Base-by-base conservation (phyloP, 2,113 vertebrate genomes). In the Paradisaea rubra region DNA sequence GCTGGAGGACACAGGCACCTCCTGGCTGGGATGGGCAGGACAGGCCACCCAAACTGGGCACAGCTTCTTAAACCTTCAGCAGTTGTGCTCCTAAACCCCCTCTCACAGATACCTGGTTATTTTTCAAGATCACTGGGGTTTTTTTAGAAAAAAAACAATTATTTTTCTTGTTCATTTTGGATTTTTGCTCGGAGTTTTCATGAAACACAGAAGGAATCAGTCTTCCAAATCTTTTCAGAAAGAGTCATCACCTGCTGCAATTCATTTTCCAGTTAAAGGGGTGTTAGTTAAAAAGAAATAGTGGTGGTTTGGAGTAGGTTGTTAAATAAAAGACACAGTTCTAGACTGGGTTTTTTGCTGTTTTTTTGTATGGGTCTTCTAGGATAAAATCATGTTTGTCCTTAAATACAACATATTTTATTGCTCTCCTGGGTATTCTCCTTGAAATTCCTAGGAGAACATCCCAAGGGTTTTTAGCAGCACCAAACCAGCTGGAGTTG, bases 321-420 rank as follows among this genome's bases (percentile, higher is more conserved):
- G 27, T 44, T 70, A 45, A 80, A 56, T 45, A 44, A 86, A 72
- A 73, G 5, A 27, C 8, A 22, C 1, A 15, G 14, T n/a, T 65
- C 19, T 27, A 42, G 17, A 14, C 15, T 53, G 11, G 4, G 13
- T 30, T 49, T 31, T 63, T 78, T 90, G 22, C 52, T 70, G 33
- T 5, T 59, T 61, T 52, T 39, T 37, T 42, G 0, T 37, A 2
- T 2, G 6, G 1, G 1, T 33, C 8, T 91, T 20, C 42, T 42
- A 42, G 56, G 25, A 50, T 59, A 37, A 47, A 30, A 11, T 18
- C 8, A 1, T 4, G 7, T 74, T 64, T 65, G 17, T 45, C 33
- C 42, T 88, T 74, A 71, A 83, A 61, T 39, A 10, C 25, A 72
- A 1, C 15, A 3, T 4, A 6, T 16, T 31, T 2, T 3, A 3